Conservation (phyloP, 2,113 vertebrate genomes). For the Alethe diademata region DNA sequence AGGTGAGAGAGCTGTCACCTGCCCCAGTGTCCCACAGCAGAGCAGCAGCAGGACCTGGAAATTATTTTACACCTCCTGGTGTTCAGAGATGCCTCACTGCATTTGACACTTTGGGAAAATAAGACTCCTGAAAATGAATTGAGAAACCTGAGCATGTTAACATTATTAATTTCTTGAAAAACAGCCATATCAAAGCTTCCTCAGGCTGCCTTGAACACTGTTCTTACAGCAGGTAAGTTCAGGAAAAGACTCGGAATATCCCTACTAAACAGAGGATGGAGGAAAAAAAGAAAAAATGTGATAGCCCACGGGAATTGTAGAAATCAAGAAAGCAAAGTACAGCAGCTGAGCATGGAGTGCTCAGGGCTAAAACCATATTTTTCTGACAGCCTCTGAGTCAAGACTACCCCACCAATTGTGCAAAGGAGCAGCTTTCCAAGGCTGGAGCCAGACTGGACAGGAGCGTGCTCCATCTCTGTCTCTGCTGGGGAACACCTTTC, state of each 20-base stretch:
- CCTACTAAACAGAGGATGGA: not conserved
- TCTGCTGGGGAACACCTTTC: not conserved
- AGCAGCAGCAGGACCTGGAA: not conserved
- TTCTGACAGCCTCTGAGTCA: not conserved
- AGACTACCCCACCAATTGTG: not conserved
- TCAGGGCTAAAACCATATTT: not conserved
- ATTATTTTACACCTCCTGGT: not conserved
- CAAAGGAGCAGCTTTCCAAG: not conserved
- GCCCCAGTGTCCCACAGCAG: not conserved
- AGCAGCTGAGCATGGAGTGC: not conserved
- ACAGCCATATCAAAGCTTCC: not conserved
- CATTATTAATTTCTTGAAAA: not conserved
- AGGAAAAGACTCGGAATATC: not conserved
- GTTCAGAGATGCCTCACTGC: not conserved
- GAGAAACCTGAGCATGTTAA: not conserved
- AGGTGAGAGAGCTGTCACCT: not conserved
- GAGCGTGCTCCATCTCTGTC: not conserved
- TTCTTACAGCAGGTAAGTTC: not conserved
- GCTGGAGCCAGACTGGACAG: not conserved
- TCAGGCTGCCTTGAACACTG: not conserved
- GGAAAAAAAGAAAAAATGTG: not conserved
- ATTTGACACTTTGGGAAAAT: not conserved
- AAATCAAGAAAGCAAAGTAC: not conserved
- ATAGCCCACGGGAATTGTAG: accelerated
- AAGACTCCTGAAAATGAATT: not conserved